A percentile compares a stretch with the other conserved stretches of the same genome.
These are phyloP conservation scores for Pristionchus exspectatus DNA, from an alignment of 2,888 invertebrate species.

Conservation along the genomic window DNA sequence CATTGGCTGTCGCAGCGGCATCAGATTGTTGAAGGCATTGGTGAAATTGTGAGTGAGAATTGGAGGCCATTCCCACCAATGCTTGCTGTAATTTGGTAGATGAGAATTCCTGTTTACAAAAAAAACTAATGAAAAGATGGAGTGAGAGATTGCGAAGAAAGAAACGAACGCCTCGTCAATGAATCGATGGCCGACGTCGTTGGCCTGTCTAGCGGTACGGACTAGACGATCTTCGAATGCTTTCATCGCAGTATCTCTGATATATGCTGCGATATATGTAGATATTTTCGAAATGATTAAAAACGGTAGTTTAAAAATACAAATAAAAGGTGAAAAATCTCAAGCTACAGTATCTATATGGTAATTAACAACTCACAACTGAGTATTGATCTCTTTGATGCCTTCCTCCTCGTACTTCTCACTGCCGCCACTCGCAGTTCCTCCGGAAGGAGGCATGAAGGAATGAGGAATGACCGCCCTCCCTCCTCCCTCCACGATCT, in stretches of 20 bases:
- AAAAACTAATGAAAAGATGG: background rate
- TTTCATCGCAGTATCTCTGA: background rate
- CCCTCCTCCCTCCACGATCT: background rate
- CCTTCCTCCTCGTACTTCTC: background rate
- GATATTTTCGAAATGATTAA: too few species aligned
- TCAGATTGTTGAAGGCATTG: background rate
- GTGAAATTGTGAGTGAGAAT: constrained; percentile 41
- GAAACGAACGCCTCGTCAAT: background rate
- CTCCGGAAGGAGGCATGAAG: background rate
- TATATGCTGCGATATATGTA: too few species aligned
- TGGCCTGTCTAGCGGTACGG: background rate
- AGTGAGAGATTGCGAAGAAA: background rate
- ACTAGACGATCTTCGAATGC: background rate
- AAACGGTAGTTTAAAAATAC: too few species aligned
- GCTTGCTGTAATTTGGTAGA: background rate
- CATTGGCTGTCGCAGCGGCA: background rate
- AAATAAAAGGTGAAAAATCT: too few species aligned
- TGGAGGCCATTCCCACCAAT: background rate
- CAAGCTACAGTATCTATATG: too few species aligned
- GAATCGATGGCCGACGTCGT: background rate
- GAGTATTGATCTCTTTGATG: background rate
- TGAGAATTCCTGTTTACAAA: background rate
- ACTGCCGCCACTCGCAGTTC: background rate
- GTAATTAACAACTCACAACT: background rate
- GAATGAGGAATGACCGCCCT: background rate